A percentile compares a stretch with the other conserved stretches of the same genome.
Evolutionary conservation across 53 echinoderm and acorn worm genomes (phyloP).

Genomic region (Arbacia lixula): DNA sequence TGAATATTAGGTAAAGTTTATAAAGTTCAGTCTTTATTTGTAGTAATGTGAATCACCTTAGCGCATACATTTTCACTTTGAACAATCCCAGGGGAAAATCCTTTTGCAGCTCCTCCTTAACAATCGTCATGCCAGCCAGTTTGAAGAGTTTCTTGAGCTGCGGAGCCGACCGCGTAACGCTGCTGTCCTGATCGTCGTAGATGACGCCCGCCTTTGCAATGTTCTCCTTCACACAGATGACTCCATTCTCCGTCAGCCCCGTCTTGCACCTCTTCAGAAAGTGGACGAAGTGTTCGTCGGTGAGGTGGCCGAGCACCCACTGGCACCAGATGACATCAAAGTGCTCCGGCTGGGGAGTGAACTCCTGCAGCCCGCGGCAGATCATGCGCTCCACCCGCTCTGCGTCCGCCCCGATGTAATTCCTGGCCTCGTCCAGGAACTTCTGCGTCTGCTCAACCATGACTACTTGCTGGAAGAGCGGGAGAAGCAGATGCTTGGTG

Average conservation of each 20-base stretch:
- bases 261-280: constrained; percentile 81
- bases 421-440: constrained; percentile 78
- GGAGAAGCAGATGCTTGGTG: constrained; percentile 90
- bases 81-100: constrained; percentile 83
- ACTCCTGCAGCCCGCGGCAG: constrained; percentile 84
- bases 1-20: no score
- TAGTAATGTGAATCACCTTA: constrained; percentile 90
- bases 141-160: constrained; percentile 70
- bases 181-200: constrained; percentile 94
- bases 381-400: constrained; percentile 72
- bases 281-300: constrained; percentile 80
- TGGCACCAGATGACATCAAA: constrained; percentile 97
- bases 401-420: constrained; percentile 66
- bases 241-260: constrained; percentile 74
- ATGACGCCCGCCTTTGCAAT: constrained; percentile 75
- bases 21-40: no score
- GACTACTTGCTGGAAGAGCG: constrained; percentile 83
- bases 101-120: constrained; percentile 75
- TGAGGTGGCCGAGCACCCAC: constrained; percentile 96
- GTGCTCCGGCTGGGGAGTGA: constrained; percentile 70
- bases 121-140: constrained; percentile 66
- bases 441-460: constrained; percentile 84
- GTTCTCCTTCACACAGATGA: constrained; percentile 94
- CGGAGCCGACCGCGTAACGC: constrained; percentile 76
- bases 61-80: constrained; percentile 82